Base-by-base conservation (phyloP, 2,888 invertebrate species). In the Chaetoderma sp. region DNA sequence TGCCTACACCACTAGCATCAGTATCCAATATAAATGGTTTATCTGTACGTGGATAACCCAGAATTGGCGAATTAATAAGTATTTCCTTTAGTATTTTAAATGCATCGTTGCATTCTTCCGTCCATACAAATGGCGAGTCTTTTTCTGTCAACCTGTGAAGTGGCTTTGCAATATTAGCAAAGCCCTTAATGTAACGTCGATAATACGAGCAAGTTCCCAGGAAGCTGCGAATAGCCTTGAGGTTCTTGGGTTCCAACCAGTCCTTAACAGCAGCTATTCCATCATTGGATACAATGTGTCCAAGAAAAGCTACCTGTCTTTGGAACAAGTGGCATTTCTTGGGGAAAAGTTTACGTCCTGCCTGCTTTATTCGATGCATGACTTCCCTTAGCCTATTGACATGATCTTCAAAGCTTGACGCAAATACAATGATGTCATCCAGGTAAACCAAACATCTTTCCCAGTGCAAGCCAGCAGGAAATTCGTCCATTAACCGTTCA, bases 301-400 rank as follows among this genome's bases (percentile, higher is more conserved):
- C n/a, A n/a, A n/a, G n/a, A n/a, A n/a, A n/a, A n/a, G n/a, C n/a
- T n/a, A n/a, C n/a, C n/a, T n/a, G n/a, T n/a, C n/a, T n/a, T n/a
- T n/a, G n/a, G n/a, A n/a, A n/a, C n/a, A n/a, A n/a, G n/a, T n/a
- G n/a, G n/a, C n/a, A n/a, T n/a, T n/a, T n/a, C n/a, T n/a, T n/a
- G n/a, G n/a, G n/a, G 25, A 70, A 58, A 2, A 73, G 32, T 30
- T 63, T 73, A 4, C 75, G 45, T 13, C 56, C 65, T 10, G 64
- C 64, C 5, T 36, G 32, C 13, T 55, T 25, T 18, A 75, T 21
- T 36, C 54, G 52, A 71, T 23, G n/a, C n/a, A n/a, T n/a, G n/a
- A n/a, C n/a, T n/a, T n/a, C n/a, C n/a, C n/a, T n/a, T n/a, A n/a
- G n/a, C 23, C 59, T 49, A 13, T 39, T n/a, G 13, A 61, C 10